Evolutionary conservation across 2,888 invertebrate species (phyloP).

Genomic region (Sphaerophoria taeniata): DNA sequence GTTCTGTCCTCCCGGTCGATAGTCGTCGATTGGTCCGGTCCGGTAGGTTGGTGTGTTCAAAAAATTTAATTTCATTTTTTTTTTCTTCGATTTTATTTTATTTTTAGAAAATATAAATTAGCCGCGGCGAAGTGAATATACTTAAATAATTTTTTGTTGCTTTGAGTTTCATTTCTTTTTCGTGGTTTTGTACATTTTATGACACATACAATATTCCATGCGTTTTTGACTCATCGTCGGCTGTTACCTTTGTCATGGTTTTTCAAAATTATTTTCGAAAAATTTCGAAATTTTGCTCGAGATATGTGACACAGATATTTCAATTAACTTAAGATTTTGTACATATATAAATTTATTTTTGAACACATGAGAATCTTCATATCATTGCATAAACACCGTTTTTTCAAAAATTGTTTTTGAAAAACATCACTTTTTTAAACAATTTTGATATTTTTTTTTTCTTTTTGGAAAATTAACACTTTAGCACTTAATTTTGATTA

Average conservation of each 20-base stretch:
- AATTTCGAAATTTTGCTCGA: constrained; percentile 11
- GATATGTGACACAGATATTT: constrained; percentile 14
- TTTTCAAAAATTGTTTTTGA: constrained; percentile 12
- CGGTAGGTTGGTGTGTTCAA: constrained; percentile 54
- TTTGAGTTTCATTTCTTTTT: constrained; percentile 41
- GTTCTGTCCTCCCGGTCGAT: constrained; percentile 36
- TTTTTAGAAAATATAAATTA: constrained; percentile 72
- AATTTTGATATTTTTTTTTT: not conserved
- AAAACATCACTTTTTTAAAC: not conserved
- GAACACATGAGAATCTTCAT: not conserved
- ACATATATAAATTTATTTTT: not conserved
- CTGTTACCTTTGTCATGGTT: constrained; percentile 33
- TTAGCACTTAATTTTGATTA: constrained; percentile 16
- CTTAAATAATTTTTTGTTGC: constrained; percentile 57
- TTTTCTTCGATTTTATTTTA: constrained; percentile 48
- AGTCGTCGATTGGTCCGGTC: constrained; percentile 26
- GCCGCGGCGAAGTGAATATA: constrained; percentile 65
- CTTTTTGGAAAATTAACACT: constrained; percentile 23
- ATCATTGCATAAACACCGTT: not conserved
- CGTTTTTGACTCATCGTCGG: constrained; percentile 70
- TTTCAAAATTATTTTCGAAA: constrained; percentile 16
- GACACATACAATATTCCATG: constrained; percentile 70
- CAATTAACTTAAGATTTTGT: not conserved
- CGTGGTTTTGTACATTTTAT: constrained; percentile 58
- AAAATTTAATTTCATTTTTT: constrained; percentile 37